A percentile compares a stretch with the other conserved stretches of the same genome.
Conservation (phyloP, 2,797 vertebrate species). For the Propithecus perrieri region DNA sequence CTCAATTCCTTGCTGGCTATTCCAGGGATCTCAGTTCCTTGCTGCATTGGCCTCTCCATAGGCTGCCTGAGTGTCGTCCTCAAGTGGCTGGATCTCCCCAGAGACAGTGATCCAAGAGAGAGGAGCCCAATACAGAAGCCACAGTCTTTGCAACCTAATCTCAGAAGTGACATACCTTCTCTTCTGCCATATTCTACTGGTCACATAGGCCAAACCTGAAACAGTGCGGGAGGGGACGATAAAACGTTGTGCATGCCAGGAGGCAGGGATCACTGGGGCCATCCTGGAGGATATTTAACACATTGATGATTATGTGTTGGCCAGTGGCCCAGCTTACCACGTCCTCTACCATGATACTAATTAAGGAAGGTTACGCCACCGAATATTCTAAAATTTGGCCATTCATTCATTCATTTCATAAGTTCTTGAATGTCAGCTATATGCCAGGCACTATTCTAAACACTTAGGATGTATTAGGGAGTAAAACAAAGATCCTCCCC, state of each 20-base stretch:
- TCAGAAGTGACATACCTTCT: not conserved
- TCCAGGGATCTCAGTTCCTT: not conserved
- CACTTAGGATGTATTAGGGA: not conserved
- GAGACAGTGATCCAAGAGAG: not conserved
- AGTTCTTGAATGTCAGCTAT: not conserved
- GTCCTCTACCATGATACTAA: not conserved
- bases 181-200: not conserved
- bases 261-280: not conserved
- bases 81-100: not conserved
- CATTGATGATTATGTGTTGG: not conserved
- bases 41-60: not conserved
- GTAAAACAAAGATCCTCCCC: not conserved
- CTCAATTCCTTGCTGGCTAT: not conserved
- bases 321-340: not conserved
- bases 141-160: not conserved
- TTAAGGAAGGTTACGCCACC: not conserved
- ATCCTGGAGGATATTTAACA: not conserved
- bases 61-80: not conserved
- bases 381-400: not conserved
- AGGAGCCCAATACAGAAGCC: not conserved
- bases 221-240: too few species aligned
- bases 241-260: not conserved
- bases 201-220: not conserved
- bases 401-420: not conserved
- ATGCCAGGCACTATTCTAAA: not conserved